Base-by-base conservation (phyloP, 23 tunicate species). In the Trididemnum clinides region DNA sequence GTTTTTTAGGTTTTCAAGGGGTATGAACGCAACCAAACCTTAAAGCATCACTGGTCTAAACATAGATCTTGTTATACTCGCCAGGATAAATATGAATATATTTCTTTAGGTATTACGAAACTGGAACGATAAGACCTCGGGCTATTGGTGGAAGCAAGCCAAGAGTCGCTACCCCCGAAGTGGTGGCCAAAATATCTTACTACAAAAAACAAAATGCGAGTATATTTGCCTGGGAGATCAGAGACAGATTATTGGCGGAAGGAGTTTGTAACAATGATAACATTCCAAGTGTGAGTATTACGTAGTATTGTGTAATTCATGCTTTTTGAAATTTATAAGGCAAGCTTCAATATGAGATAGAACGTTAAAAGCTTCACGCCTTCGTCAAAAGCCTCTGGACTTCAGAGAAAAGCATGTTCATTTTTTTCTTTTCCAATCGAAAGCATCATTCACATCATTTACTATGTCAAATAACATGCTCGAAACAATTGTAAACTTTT, bases 121-220 rank as follows among this genome's bases (percentile, higher is more conserved):
- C 99, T n/a, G 99, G 99, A 22, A 88, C 97, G 0, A 97, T 97
- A 26, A 79, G 80, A 58, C 99, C 99, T 7, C 74, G 99, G 27
- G 97, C 97, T 39, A 97, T 97, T 58, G 99, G 99, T 27, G 99
- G 99, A 33, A 92, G 97, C 64, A 97, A 97, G 82, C 99, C 99
- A 0, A 86, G 97, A 18, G 99, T 97, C 31, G 99, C 99, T 10
- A 97, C 99, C 1, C 99, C 99, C 18, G 86, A 82, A 82, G 99
- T 97, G 10, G 99, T 97, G 38, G 64, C 80, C 19, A 82, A 89
- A 77, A 97, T 97, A 7, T 84, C 95, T 0, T 29, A 34, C 6
- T 97, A 97, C 87, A 97, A 96, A 69, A 84, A 84, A 49, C 90
- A 96, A 84, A 77, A 90, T 69, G 97, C 99, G 38, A 84, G 90